These are phyloP conservation scores for Odontomachus brunneus DNA, from an alignment of 1,140 invertebrate species.

Conservation along the genomic window DNA sequence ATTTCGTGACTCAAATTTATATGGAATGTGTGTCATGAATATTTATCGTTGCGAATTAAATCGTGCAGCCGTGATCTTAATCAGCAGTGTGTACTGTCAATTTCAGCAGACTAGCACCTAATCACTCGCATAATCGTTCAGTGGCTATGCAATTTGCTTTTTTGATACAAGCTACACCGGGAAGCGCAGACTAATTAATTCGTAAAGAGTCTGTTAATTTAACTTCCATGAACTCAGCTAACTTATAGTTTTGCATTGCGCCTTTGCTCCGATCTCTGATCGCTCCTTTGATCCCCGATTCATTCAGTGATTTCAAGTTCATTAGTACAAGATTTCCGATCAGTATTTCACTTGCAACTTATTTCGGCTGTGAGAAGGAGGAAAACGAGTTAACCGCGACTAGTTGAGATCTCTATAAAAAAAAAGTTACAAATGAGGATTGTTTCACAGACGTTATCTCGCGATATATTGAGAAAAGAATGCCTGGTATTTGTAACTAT, in stretches of 20 bases:
- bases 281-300: neutral
- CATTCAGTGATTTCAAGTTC: neutral
- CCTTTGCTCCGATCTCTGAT: neutral
- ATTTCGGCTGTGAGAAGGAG: neutral
- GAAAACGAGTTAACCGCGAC: neutral
- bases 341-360: neutral
- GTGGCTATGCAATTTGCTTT: neutral
- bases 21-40: neutral
- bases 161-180: neutral
- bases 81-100: neutral
- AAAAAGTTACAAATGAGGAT: neutral
- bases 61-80: neutral
- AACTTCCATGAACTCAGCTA: neutral
- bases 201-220: neutral
- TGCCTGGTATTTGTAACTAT: no score
- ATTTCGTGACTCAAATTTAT: neutral
- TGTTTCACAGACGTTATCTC: no score
- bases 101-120: no score
- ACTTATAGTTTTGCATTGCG: neutral
- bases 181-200: neutral
- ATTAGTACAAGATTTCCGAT: neutral
- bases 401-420: neutral
- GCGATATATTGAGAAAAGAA: no score
- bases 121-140: neutral
- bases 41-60: neutral